A percentile compares a stretch with the other conserved stretches of the same genome.
phyloP scores from a whole-genome alignment of 2,113 vertebrate genomes.

The Gambusia affinis region DNA sequence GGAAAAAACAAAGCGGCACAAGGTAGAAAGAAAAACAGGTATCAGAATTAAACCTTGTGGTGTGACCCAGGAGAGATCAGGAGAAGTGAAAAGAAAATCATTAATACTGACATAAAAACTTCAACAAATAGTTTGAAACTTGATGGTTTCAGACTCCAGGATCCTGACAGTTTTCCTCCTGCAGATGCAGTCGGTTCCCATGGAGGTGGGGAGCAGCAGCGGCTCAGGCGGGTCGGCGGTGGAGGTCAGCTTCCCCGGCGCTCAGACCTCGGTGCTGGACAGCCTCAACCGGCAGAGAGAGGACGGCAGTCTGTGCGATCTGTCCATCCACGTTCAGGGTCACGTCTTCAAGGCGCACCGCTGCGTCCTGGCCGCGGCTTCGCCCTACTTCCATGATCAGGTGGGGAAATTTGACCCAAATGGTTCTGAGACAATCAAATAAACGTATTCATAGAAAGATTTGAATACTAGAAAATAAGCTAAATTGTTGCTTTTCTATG shows the following conservation, averaged over 20 bases:
- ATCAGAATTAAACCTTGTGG: no score
- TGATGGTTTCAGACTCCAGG: no score
- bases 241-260: constrained; percentile 88
- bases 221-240: constrained; percentile 72
- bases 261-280: constrained; percentile 85
- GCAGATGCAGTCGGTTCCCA: constrained; percentile 65
- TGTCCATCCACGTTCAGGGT: constrained; percentile 86
- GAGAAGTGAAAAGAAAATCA: no score
- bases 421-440: background rate
- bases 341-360: constrained; percentile 85
- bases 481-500: no score
- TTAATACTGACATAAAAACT: no score
- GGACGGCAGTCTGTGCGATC: constrained; percentile 86
- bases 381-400: constrained; percentile 89
- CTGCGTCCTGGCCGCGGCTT: constrained; percentile 85
- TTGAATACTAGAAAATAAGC: no score
- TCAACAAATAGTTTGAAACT: no score
- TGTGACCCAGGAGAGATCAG: no score
- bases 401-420: constrained; percentile 28
- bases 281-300: constrained; percentile 89
- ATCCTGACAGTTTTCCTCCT: no score
- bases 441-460: background rate
- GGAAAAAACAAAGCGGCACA: no score
- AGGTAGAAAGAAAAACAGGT: no score
- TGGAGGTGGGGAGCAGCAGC: constrained; percentile 72